phyloP scores from a whole-genome alignment of 2,113 vertebrate species.

The Dipodomys spectabilis region DNA sequence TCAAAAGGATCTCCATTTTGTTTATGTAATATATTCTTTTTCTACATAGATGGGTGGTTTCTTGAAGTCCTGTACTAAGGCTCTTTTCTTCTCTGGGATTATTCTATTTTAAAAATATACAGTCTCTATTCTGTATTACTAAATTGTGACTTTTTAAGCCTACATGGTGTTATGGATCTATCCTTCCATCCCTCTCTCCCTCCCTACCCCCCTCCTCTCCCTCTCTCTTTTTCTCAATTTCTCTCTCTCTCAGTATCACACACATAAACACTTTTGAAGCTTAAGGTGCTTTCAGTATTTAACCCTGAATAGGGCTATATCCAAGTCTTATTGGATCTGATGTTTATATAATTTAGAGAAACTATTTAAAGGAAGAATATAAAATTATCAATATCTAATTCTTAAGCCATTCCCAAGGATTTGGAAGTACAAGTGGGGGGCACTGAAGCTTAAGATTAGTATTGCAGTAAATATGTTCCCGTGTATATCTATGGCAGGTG shows the following conservation, averaged over 20 bases:
- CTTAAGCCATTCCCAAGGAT: background rate
- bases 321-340: conserved; percentile 28
- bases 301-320: background rate
- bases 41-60: background rate
- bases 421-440: background rate
- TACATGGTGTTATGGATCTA: background rate
- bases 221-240: no score
- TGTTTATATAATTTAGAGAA: conserved; percentile 15
- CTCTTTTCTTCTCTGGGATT: background rate
- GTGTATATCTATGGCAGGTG: background rate
- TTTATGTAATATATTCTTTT: background rate
- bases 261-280: background rate
- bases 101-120: background rate
- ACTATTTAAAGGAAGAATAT: background rate
- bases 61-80: conserved; percentile 2
- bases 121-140: background rate
- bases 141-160: background rate
- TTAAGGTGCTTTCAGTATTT: background rate
- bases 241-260: background rate
- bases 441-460: conserved; percentile 3
- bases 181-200: no score
- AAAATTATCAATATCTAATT: conserved; percentile 27
- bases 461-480: background rate
- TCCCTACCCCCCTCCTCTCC: no score
- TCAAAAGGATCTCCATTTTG: conserved; percentile 21